These are phyloP conservation scores for Brenthis hecate DNA, from an alignment of 2,888 invertebrate genomes.

Conservation along the genomic window DNA sequence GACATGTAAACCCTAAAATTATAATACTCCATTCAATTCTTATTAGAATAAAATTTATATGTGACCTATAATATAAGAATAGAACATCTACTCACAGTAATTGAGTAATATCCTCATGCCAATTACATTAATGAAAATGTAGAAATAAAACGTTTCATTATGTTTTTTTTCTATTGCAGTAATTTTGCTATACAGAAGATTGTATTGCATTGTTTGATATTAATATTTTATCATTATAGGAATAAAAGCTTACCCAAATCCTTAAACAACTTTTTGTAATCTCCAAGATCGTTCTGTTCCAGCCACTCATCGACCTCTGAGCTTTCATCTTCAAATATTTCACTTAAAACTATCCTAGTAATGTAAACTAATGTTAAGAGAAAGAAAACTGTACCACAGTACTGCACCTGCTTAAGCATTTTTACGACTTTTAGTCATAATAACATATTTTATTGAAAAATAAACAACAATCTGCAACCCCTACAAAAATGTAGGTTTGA, in stretches of 20 bases:
- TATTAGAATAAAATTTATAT: no score
- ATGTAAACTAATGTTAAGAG: slow-evolving; percentile 65
- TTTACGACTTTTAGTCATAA: slow-evolving; percentile 59
- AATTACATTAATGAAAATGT: no score
- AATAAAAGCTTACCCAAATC: slow-evolving; percentile 85
- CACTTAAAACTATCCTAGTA: slow-evolving; percentile 62
- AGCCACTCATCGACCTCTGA: slow-evolving; percentile 89
- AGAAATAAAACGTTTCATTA: no score
- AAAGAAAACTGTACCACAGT: slow-evolving; percentile 60
- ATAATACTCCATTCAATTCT: no score
- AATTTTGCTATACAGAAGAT: no score
- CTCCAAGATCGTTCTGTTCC: slow-evolving; percentile 86
- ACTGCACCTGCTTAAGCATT: slow-evolving; percentile 67
- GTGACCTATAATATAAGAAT: no score
- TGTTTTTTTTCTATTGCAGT: no score
- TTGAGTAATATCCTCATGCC: no score
- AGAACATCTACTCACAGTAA: no score
- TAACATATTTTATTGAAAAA: slow-evolving; percentile 45
- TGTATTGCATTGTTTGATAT: no score
- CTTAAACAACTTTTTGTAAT: slow-evolving; percentile 86
- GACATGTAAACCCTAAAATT: no score
- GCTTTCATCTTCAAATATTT: slow-evolving; percentile 78
- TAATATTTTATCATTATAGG: neutral
- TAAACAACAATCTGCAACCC: slow-evolving; percentile 33
- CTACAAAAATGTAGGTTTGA: slow-evolving; percentile 10